A percentile compares a stretch with the other conserved stretches of the same genome.
These are phyloP conservation scores for Theretra japonica DNA, from an alignment of 2,888 invertebrate species.

Conservation along the genomic window DNA sequence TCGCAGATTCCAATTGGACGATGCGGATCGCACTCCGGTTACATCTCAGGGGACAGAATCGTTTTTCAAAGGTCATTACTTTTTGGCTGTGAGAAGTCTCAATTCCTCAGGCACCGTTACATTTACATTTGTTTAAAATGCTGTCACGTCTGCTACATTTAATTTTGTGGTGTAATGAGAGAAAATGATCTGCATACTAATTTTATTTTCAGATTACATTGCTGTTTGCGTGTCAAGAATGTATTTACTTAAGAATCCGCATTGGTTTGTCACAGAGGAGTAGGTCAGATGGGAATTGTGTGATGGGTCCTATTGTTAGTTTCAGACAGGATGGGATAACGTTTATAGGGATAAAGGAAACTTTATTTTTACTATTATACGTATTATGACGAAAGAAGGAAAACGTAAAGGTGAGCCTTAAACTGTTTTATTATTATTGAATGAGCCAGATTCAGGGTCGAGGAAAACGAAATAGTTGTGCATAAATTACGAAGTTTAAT, in stretches of 20 bases:
- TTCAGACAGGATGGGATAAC: background rate
- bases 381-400: background rate
- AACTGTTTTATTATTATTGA: background rate
- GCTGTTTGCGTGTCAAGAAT: conserved; percentile 30
- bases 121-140: conserved; percentile 59
- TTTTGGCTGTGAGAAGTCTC: conserved; percentile 55
- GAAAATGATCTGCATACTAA: conserved; percentile 44
- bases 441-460: background rate
- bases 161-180: conserved; percentile 48
- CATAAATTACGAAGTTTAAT: background rate
- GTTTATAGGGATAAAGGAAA: background rate
- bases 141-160: conserved; percentile 53
- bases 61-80: conserved; percentile 57
- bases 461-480: background rate
- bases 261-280: conserved; percentile 32
- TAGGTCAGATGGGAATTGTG: background rate
- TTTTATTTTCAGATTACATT: conserved; percentile 33
- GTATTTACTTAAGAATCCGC: background rate
- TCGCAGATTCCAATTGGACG: conserved; percentile 52
- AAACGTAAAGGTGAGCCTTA: background rate
- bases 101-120: conserved; percentile 47
- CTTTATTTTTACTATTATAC: too few species aligned
- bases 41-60: conserved; percentile 55
- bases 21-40: conserved; percentile 51
- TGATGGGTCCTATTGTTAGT: background rate